Base-by-base conservation (phyloP, 1,140 invertebrate species). In the Nixonia krombeini region DNA sequence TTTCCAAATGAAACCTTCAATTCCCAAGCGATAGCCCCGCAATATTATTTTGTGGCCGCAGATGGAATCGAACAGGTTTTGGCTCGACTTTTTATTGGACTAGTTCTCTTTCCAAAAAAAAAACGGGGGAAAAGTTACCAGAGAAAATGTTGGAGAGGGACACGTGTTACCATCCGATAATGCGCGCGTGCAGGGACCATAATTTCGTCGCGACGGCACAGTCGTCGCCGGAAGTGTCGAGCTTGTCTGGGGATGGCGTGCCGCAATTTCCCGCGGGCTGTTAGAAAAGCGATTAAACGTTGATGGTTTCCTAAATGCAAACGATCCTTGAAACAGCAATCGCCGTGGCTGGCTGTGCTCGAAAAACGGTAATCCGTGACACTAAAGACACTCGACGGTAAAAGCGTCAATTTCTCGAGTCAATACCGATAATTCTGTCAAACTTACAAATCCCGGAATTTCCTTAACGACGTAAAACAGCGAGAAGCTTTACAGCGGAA, bases 281-380 rank as follows among this genome's bases (percentile, higher is more conserved):
- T 73, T 76, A 82, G 78, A 76, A 83, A 83, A 80, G 79, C 80
- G 80, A 84, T 85, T 84, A 85, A 82, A 80, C 79, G 81, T 80
- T 84, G 83, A 84, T 83, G 83, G 82, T 78, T 84, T 84, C 79
- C 81, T 84, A 84, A 85, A 85, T 81, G 80, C 78, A 84, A 85
- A 85, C 83, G 80, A 82, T 75, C 75, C 73, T 66, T 67, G 61
- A 67, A 67, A 72, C 63, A 64, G 57, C 59, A 72, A 72, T 72
- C 61, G 67, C 58, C 51, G 35, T 50, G 52, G 64, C 46, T 55
- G 61, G 53, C 23, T 51, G 28, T 45, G 47, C 58, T 50, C 15
- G 29, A 28, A 50, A 71, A 40, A 50, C 44, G 53, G 47, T 63
- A 62, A 58, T 69, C 58, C 42, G 13, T 23, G 35, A 8, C 57